Base-by-base conservation (phyloP, 2,888 invertebrate genomes). In the Pseudococcus jackbeardsleyi region DNA sequence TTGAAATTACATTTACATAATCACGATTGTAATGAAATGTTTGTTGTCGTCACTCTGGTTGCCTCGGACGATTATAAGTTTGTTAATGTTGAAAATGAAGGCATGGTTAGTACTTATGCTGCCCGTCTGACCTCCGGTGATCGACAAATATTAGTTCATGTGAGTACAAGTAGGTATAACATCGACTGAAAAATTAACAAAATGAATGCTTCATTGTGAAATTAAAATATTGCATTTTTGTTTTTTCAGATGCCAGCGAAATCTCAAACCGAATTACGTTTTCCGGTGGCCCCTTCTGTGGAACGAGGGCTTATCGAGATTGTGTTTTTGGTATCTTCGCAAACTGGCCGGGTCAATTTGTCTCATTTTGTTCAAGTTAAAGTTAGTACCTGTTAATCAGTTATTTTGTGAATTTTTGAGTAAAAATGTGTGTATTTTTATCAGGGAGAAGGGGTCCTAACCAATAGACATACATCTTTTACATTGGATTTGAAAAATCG, bases 381-480 rank as follows among this genome's bases (percentile, higher is more conserved):
- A 54, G 88, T 88, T 19, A 79, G 54, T 79, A 6, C n/a, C 9
- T 22, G 46, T 15, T 11, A 0, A 0, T 50, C 15, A 15, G 15
- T 12, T 12, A 50, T 50, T 50, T 50, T 11, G 0, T 50, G 12
- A 50, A 50, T 50, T 50, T 50, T 50, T 12, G 15, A 11, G 11
- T 50, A 12, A 50, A 50, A 50, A 12, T 50, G 48, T 9, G 9
- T 42, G 8, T 42, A n/a, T 19, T 84, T 39, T 64, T 39, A 89
- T 11, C 88, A 92, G 92, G 91, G 92, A 72, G 93, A 93, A 91
- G 93, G 93, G 17, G 93, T 92, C 8, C 91, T 91, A 86, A 92
- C 93, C 89, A 92, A 92, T 90, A 92, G 92, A 89, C 93, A 94
- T 90, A 93, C 93, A 0, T 93, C 93, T 0, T 91, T 92, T 89